Conservation (phyloP, 2,888 invertebrate genomes). For the Tetragonisca angustula region DNA sequence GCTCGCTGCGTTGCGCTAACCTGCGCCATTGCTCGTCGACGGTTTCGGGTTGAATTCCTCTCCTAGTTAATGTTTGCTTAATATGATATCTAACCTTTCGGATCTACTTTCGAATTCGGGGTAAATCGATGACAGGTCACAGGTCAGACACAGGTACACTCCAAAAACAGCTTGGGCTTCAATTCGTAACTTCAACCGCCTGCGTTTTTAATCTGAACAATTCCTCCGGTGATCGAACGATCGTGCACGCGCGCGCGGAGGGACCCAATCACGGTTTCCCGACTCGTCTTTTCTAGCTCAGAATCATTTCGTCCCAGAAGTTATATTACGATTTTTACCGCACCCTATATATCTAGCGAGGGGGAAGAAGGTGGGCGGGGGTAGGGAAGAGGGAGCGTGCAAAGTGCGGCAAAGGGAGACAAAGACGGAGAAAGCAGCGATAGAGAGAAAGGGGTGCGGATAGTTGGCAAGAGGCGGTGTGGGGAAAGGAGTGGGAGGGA, state of each 20-base stretch:
- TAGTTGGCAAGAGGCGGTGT: slow-evolving; percentile 1
- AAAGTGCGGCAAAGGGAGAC: slow-evolving; percentile 50
- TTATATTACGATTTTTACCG: slow-evolving; percentile 41
- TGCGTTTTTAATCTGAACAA: neutral
- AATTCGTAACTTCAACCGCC: neutral
- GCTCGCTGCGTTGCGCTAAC: slow-evolving; percentile 4
- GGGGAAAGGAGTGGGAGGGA: slow-evolving; percentile 39
- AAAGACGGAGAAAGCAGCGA: slow-evolving; percentile 28
- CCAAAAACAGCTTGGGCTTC: neutral
- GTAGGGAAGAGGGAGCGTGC: slow-evolving; percentile 1
- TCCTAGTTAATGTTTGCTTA: neutral
- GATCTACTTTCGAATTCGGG: too few species aligned
- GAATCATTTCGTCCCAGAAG: slow-evolving; percentile 7
- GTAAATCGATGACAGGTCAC: neutral
- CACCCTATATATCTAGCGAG: slow-evolving; percentile 38
- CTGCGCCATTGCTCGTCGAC: neutral
- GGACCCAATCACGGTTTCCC: neutral
- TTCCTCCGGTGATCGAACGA: neutral
- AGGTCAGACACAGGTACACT: neutral
- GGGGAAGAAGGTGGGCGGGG: neutral
- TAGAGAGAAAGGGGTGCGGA: slow-evolving; percentile 33
- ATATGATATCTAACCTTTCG: neutral
- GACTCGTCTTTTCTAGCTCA: slow-evolving; percentile 4
- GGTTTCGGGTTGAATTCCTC: neutral
- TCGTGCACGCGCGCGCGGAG: neutral